phyloP scores from a whole-genome alignment of 2,113 vertebrate genomes.

The Fregata magnificens region DNA sequence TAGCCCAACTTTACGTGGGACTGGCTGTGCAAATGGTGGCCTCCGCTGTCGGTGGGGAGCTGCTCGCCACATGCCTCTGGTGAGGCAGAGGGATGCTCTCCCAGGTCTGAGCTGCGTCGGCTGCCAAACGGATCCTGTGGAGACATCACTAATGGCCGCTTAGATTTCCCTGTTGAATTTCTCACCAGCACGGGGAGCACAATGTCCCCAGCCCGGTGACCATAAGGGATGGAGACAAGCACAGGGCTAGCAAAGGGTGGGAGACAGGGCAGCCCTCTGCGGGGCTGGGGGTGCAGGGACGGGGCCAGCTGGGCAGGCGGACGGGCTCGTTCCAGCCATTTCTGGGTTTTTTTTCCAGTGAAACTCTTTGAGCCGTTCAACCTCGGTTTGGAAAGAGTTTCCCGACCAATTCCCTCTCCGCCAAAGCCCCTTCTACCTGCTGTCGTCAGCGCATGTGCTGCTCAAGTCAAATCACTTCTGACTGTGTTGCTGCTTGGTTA shows the following conservation, averaged over 20 bases:
- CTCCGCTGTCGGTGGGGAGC: accelerated
- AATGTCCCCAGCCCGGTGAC: background rate
- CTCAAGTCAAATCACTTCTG: background rate
- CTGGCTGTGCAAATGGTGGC: accelerated
- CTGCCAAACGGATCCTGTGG: background rate
- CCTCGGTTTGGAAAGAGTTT: background rate
- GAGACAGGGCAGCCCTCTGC: background rate
- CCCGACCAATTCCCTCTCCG: background rate
- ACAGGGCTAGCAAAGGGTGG: background rate
- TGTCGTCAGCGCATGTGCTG: background rate
- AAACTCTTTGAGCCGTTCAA: background rate
- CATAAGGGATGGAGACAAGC: background rate
- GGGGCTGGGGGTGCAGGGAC: accelerated
- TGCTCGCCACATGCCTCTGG: background rate
- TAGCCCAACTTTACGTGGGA: background rate
- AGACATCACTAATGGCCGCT: background rate
- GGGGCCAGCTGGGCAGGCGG: accelerated
- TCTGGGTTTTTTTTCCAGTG: background rate
- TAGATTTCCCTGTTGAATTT: background rate
- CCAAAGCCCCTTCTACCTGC: background rate
- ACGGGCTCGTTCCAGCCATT: background rate
- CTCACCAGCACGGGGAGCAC: accelerated
- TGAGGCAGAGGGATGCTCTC: accelerated
- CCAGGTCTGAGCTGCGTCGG: accelerated
- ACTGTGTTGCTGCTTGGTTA: background rate